Evolutionary conservation across 2,113 vertebrate species (phyloP).

Genomic region (Lichenostomus cassidix): DNA sequence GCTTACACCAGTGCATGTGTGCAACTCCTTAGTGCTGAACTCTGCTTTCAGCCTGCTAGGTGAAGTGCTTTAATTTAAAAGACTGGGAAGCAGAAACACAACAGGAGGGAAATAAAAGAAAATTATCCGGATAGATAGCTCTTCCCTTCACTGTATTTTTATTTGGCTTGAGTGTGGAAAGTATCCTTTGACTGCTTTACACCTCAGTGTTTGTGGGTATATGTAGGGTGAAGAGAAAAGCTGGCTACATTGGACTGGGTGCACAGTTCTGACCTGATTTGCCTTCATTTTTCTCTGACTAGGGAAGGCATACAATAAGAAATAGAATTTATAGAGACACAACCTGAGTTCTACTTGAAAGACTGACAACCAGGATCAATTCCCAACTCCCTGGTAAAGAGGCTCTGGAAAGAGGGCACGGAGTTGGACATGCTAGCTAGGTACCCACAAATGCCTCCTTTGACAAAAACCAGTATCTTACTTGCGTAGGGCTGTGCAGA

Average conservation of each 20-base stretch:
- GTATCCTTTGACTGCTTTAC: not conserved
- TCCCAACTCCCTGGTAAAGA: not conserved
- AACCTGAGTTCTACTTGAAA: not conserved
- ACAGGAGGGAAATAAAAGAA: not conserved
- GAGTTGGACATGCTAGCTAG: not conserved
- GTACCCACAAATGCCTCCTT: not conserved
- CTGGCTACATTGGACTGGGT: not conserved
- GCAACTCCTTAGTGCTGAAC: not conserved
- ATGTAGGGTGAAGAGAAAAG: not conserved
- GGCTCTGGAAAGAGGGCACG: not conserved
- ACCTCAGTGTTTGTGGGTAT: not conserved
- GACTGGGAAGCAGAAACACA: not conserved
- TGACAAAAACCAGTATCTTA: slow-evolving; percentile 62
- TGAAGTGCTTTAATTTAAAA: not conserved
- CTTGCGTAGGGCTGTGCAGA: slow-evolving; percentile 73
- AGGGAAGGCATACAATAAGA: not conserved
- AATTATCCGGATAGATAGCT: not conserved
- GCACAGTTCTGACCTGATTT: not conserved
- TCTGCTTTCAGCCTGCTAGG: not conserved
- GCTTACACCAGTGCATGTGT: not conserved
- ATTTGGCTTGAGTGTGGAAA: not conserved
- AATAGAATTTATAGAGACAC: not conserved
- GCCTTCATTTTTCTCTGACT: not conserved
- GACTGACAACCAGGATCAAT: not conserved
- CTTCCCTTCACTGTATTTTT: not conserved